phyloP scores from a whole-genome alignment of 2,113 vertebrate genomes.

The Ellobius talpinus region DNA sequence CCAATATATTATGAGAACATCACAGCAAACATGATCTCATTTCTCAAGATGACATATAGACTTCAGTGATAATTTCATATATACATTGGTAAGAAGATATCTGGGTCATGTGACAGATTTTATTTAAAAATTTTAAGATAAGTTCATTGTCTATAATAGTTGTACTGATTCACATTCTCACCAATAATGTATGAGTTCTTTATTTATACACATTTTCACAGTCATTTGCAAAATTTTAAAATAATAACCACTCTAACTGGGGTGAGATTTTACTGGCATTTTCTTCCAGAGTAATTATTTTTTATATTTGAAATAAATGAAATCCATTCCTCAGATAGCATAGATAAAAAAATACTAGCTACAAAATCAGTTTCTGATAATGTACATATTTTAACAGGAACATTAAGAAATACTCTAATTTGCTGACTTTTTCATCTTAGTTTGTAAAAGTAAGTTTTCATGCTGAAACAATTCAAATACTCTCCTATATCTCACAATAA shows the following conservation, averaged over 20 bases:
- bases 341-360: not conserved
- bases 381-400: not conserved
- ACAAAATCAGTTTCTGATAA: not conserved
- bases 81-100: not conserved
- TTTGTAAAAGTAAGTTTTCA: not conserved
- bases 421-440: not conserved
- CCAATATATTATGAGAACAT: not conserved
- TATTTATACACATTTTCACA: not conserved
- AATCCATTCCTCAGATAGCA: not conserved
- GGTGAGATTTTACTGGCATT: not conserved
- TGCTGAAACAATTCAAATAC: not conserved
- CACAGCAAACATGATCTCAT: not conserved
- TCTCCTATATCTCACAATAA: not conserved
- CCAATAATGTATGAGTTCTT: not conserved
- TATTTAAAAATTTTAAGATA: not conserved
- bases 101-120: not conserved
- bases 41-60: not conserved
- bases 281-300: not conserved
- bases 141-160: not conserved
- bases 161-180: not conserved
- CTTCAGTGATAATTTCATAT: not conserved
- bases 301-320: not conserved
- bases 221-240: not conserved
- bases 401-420: constrained; percentile 4
- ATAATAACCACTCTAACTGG: not conserved